Evolutionary conservation across 2,113 vertebrate species (phyloP).

Genomic region (Dipodomys ordii): DNA sequence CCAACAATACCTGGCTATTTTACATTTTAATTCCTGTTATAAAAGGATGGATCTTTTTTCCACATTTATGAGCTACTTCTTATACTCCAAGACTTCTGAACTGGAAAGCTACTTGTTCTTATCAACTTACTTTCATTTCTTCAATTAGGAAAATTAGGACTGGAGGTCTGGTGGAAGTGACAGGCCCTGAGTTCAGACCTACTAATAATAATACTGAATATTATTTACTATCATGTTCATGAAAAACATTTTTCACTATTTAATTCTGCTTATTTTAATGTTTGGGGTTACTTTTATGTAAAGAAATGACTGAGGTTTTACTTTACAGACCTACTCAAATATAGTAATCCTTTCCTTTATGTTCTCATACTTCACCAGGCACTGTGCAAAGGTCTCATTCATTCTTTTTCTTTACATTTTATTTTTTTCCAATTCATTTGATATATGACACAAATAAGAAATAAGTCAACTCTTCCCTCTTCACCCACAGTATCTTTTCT

Average conservation of each 20-base stretch:
- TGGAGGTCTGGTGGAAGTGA: no score
- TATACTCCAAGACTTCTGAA: background rate
- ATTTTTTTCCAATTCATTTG: background rate
- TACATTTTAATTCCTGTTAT: conserved; percentile 58
- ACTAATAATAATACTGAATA: background rate
- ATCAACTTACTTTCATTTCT: conserved; percentile 52
- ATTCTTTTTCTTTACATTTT: background rate
- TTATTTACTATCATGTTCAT: background rate
- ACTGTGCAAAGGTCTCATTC: background rate
- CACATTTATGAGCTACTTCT: conserved; percentile 59
- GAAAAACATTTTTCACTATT: conserved; percentile 34
- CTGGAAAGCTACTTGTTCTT: conserved; percentile 45
- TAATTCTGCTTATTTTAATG: conserved; percentile 17
- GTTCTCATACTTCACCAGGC: background rate
- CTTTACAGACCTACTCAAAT: background rate
- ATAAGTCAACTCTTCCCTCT: background rate
- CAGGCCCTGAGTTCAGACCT: no score
- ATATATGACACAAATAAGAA: background rate
- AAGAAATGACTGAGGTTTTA: background rate
- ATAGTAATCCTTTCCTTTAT: conserved; percentile 21
- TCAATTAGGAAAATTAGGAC: conserved; percentile 36
- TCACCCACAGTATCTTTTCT: no score
- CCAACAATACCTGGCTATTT: background rate
- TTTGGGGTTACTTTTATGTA: background rate
- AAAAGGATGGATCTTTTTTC: conserved; percentile 27